Percentiles rank a stretch among this genome's conserved stretches.
Evolutionary conservation across 2,888 invertebrate species (phyloP).

Genomic region (Calliopum simillimum): DNA sequence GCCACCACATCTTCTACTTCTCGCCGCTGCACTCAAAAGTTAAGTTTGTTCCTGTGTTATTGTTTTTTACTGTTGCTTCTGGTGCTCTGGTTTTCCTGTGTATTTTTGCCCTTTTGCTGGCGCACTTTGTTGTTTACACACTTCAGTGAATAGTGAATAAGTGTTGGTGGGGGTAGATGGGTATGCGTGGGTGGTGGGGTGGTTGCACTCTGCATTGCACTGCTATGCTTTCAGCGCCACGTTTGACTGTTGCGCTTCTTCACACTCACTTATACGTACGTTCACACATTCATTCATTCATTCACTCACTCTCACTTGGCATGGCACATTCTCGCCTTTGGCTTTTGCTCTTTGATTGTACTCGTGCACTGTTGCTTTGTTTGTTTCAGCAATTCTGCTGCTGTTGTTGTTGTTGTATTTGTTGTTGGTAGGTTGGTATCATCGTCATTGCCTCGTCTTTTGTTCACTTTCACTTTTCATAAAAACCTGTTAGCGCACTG

Average conservation of each 20-base stretch:
- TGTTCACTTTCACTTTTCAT: slow-evolving; percentile 57
- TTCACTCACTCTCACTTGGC: slow-evolving; percentile 24
- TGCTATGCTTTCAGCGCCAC: neutral
- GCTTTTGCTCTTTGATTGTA: slow-evolving; percentile 44
- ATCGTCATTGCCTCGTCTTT: neutral
- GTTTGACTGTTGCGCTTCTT: neutral
- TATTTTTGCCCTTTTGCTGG: slow-evolving; percentile 29
- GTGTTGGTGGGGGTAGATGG: neutral
- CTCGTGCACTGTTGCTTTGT: slow-evolving; percentile 44
- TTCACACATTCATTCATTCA: slow-evolving; percentile 14
- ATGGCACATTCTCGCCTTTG: slow-evolving; percentile 29
- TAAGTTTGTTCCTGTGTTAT: slow-evolving; percentile 42
- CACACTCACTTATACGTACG: slow-evolving; percentile 35
- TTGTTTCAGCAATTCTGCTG: slow-evolving; percentile 17
- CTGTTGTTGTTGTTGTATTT: neutral
- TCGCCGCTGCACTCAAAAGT: no score
- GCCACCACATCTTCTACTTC: slow-evolving; percentile 2
- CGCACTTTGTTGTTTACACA: slow-evolving; percentile 18
- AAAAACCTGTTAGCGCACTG: slow-evolving; percentile 34
- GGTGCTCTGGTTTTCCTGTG: slow-evolving; percentile 11
- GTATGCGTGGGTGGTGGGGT: neutral
- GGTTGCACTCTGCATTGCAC: no score
- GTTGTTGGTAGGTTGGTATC: neutral
- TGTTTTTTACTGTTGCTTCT: slow-evolving; percentile 42
- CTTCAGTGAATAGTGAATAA: neutral